phyloP scores from a whole-genome alignment of 2,888 invertebrate species.

The Parnassius apollo region DNA sequence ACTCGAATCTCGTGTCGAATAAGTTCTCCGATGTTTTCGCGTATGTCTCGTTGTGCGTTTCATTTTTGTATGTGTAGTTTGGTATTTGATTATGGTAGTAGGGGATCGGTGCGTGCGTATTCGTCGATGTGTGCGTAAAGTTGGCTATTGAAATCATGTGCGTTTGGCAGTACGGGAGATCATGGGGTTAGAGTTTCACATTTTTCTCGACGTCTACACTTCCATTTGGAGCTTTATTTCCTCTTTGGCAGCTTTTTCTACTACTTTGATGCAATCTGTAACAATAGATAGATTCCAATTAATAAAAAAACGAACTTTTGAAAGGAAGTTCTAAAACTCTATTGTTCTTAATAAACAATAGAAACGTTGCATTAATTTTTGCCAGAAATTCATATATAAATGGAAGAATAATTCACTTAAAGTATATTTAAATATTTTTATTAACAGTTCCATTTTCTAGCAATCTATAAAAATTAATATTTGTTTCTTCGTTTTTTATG shows the following conservation, averaged over 20 bases:
- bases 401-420: too few species aligned
- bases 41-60: slow-evolving; percentile 36
- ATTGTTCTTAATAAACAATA: too few species aligned
- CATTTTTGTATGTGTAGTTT: slow-evolving; percentile 50
- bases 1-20: slow-evolving; percentile 36
- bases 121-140: slow-evolving; percentile 55
- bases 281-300: slow-evolving; percentile 22
- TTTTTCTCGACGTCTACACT: slow-evolving; percentile 39
- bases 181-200: slow-evolving; percentile 53
- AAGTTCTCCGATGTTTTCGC: slow-evolving; percentile 34
- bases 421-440: too few species aligned
- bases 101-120: slow-evolving; percentile 47
- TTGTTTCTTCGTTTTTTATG: too few species aligned
- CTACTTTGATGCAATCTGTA: slow-evolving; percentile 27
- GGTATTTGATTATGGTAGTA: slow-evolving; percentile 41
- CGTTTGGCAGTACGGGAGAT: slow-evolving; percentile 41
- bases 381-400: too few species aligned
- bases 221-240: slow-evolving; percentile 25
- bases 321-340: too few species aligned
- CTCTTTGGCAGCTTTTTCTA: slow-evolving; percentile 6
- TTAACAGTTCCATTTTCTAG: too few species aligned
- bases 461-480: too few species aligned
- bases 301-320: too few species aligned
- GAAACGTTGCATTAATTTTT: too few species aligned
- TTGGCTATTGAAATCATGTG: slow-evolving; percentile 76